A percentile compares a stretch with the other conserved stretches of the same genome.
Conservation (phyloP, 2,888 invertebrate genomes). For the Encarsia formosa region DNA sequence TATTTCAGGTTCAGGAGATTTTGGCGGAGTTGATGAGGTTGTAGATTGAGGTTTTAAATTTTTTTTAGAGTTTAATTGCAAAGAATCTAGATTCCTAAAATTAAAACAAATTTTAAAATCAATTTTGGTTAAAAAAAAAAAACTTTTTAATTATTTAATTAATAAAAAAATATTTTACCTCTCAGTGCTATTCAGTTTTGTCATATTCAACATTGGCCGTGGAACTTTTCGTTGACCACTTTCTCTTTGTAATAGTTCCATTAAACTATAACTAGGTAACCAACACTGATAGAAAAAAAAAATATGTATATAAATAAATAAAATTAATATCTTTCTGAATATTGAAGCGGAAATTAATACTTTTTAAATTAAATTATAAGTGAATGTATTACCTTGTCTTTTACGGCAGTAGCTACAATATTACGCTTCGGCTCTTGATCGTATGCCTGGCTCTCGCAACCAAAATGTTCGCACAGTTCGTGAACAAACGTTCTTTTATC, state of each 20-base stretch:
- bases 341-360: too few species aligned
- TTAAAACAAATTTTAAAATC: neutral
- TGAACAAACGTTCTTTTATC: slow-evolving; percentile 90
- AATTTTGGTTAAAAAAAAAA: neutral
- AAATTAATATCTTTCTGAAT: too few species aligned
- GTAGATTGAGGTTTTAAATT: slow-evolving; percentile 33
- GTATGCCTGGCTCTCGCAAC: slow-evolving; percentile 88
- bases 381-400: slow-evolving; percentile 60
- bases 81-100: slow-evolving; percentile 40
- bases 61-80: slow-evolving; percentile 41
- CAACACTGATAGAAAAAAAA: slow-evolving; percentile 63
- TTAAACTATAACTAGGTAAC: slow-evolving; percentile 81
- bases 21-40: slow-evolving; percentile 32
- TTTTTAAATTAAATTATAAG: slow-evolving; percentile 8
- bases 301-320: slow-evolving; percentile 1
- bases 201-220: slow-evolving; percentile 59
- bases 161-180: slow-evolving; percentile 33
- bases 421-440: slow-evolving; percentile 94
- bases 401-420: slow-evolving; percentile 85
- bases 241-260: slow-evolving; percentile 77
- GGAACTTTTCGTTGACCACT: slow-evolving; percentile 76
- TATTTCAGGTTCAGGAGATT: slow-evolving; percentile 43
- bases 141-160: too few species aligned
- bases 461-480: slow-evolving; percentile 92
- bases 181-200: slow-evolving; percentile 35